Conservation (phyloP, 2,797 vertebrate species). For the Chiroxiphia lanceolata region DNA sequence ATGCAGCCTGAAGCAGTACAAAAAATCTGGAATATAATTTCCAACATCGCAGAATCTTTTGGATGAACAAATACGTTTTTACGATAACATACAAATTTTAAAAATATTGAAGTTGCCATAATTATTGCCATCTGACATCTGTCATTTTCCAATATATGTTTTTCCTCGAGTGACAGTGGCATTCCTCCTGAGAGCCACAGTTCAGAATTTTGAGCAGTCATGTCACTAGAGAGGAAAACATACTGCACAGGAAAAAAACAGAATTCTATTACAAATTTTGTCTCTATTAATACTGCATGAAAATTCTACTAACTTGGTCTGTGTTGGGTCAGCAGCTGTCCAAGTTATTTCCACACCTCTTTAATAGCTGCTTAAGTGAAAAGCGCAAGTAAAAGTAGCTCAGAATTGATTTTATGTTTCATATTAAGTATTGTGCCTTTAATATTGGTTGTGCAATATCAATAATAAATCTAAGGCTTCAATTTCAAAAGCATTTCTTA, state of each 20-base stretch:
- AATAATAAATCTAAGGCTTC: background rate
- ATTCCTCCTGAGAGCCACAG: background rate
- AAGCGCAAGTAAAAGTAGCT: background rate
- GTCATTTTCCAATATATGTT: background rate
- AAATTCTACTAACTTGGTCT: background rate
- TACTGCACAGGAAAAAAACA: background rate
- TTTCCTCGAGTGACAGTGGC: constrained; percentile 7
- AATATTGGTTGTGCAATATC: background rate
- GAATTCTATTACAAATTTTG: background rate
- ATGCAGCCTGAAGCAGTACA: background rate
- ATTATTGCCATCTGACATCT: background rate
- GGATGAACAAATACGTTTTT: background rate
- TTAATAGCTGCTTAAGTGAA: background rate
- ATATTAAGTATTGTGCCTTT: background rate
- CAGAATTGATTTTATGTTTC: background rate
- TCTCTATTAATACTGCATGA: background rate
- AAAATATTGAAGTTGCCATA: constrained; percentile 3
- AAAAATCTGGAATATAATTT: background rate
- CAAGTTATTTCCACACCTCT: background rate
- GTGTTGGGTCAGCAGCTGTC: background rate
- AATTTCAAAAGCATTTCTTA: background rate
- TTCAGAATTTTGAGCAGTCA: background rate
- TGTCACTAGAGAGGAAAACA: background rate
- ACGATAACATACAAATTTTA: background rate
- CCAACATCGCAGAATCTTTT: background rate